phyloP scores from a whole-genome alignment of 1,140 invertebrate genomes.

The Meloidogyne hapla region DNA sequence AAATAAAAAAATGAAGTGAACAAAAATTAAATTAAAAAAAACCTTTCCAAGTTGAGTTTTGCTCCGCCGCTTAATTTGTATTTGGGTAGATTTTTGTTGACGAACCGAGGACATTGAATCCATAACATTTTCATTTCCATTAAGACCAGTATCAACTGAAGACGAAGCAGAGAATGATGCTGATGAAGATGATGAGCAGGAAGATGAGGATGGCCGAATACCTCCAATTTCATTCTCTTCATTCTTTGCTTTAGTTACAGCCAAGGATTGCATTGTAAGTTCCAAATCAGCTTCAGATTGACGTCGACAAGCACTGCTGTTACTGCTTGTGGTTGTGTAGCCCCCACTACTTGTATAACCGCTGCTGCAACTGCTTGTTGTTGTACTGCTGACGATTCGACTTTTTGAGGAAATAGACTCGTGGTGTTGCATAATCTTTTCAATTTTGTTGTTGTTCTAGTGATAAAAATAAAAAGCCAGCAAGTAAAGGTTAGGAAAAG shows the following conservation, averaged over 20 bases:
- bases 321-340: not conserved
- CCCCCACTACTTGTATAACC: not conserved
- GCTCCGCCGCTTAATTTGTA: not conserved
- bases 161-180: not conserved
- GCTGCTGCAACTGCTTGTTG: not conserved
- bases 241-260: not conserved
- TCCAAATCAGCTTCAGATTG: slow-evolving; percentile 5
- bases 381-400: not conserved
- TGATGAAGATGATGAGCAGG: not conserved
- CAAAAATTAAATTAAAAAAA: not conserved
- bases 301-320: not conserved
- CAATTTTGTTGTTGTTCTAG: not conserved
- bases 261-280: slow-evolving; percentile 21
- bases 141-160: not conserved
- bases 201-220: slow-evolving; percentile 14
- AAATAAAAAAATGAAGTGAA: not conserved
- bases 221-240: not conserved
- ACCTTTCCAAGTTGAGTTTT: not conserved
- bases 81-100: not conserved
- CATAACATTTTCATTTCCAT: not conserved
- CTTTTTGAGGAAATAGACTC: not conserved
- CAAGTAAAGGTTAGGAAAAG: too few relatives aligned
- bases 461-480: not conserved
- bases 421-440: not conserved
- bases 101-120: not conserved